Conservation (phyloP, 1,140 invertebrate species). For the Hypsibius dujardini region DNA sequence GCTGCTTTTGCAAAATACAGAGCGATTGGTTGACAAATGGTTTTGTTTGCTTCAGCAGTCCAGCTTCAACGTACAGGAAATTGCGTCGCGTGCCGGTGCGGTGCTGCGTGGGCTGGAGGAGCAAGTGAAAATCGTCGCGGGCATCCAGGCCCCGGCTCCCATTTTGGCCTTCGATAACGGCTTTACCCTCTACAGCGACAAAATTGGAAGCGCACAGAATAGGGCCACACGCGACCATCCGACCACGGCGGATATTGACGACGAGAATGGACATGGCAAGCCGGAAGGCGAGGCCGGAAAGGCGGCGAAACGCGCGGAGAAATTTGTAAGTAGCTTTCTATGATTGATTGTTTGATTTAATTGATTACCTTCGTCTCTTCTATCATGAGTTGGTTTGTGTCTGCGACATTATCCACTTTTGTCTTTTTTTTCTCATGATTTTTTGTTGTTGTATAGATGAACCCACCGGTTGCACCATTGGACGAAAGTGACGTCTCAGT, state of each 20-base stretch:
- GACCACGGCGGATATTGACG: neutral
- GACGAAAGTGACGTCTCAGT: neutral
- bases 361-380: neutral
- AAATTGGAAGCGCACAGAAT: too few species aligned
- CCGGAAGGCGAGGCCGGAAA: conserved; percentile 5
- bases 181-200: neutral
- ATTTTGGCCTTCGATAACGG: neutral
- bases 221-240: conserved; percentile 5
- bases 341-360: neutral
- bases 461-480: conserved; percentile 5
- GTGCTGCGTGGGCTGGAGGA: neutral
- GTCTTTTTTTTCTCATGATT: neutral
- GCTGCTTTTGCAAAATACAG: neutral
- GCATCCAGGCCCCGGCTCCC: neutral
- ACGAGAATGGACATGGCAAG: neutral
- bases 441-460: conserved; percentile 4
- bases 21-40: neutral
- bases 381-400: neutral
- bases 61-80: neutral
- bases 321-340: conserved; percentile 10
- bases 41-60: neutral
- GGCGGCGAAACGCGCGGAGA: neutral
- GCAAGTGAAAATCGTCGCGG: neutral
- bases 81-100: neutral
- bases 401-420: neutral